Conservation (phyloP, 23 tunicate species). For the Trididemnum nubilum region DNA sequence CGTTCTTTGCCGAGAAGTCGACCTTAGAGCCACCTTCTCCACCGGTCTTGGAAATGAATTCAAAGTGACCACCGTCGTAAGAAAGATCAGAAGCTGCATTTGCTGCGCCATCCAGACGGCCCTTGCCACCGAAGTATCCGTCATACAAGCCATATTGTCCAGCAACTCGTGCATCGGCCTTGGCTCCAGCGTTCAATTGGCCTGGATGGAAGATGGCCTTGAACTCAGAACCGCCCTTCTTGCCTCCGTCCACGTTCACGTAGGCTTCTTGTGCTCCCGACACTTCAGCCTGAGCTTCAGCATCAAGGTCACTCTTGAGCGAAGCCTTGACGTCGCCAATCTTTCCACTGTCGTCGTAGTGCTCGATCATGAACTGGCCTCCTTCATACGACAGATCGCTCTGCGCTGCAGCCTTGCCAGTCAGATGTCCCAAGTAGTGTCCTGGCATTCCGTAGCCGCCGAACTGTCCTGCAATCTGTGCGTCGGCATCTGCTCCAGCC, state of each 20-base stretch:
- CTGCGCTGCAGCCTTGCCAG: not conserved
- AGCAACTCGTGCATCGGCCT: not conserved
- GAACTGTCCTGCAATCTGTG: not conserved
- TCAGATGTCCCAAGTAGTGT: not conserved
- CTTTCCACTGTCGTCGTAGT: not conserved
- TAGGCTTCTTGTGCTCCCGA: not conserved
- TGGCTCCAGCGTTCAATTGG: not conserved
- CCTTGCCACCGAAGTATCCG: not conserved
- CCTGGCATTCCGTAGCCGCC: slow-evolving; percentile 2
- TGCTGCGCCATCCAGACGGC: not conserved
- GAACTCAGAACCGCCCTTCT: not conserved
- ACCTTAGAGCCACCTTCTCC: not conserved
- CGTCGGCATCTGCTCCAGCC: not conserved
- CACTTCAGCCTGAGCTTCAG: not conserved
- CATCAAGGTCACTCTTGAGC: not conserved
- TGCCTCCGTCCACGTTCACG: not conserved
- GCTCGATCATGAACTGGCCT: not conserved
- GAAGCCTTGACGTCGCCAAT: not conserved
- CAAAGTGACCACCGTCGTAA: not conserved
- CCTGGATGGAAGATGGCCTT: not conserved
- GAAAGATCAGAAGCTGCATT: not conserved
- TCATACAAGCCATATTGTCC: not conserved
- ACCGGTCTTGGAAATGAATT: not conserved
- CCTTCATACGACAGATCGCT: not conserved
- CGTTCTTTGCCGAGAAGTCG: not conserved